phyloP scores from a whole-genome alignment of 2,113 vertebrate genomes.

The Ascaphus truei region DNA sequence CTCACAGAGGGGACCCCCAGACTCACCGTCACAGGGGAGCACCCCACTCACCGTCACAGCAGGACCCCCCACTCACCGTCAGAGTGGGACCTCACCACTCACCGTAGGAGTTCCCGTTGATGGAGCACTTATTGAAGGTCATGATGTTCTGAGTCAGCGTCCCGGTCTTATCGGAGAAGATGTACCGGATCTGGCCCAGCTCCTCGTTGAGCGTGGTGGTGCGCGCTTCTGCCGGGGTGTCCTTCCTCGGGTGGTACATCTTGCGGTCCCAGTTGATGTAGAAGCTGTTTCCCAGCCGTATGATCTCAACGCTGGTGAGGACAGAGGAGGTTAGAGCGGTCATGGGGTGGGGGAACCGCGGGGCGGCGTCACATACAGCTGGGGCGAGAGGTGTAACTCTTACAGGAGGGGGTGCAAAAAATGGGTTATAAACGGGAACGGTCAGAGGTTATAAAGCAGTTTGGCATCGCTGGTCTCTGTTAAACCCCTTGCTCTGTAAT shows the following conservation, averaged over 20 bases:
- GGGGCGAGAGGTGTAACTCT: no score
- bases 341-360: no score
- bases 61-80: not conserved
- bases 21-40: no score
- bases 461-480: no score
- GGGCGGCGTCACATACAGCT: no score
- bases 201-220: conserved; percentile 95
- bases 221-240: conserved; percentile 81
- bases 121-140: conserved; percentile 90
- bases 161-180: conserved; percentile 96
- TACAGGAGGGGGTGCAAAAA: no score
- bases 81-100: conserved; percentile 27
- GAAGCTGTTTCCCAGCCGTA: conserved; percentile 91
- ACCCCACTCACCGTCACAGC: no score
- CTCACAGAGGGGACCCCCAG: no score
- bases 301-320: conserved; percentile 82
- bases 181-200: conserved; percentile 91
- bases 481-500: no score
- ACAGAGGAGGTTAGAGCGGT: conserved; percentile 37
- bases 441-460: no score
- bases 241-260: conserved; percentile 82
- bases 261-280: conserved; percentile 93
- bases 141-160: conserved; percentile 97
- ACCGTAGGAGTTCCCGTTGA: conserved; percentile 84
- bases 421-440: no score